Base-by-base conservation (phyloP, 1,140 invertebrate species). In the Laodelphax striatellus region DNA sequence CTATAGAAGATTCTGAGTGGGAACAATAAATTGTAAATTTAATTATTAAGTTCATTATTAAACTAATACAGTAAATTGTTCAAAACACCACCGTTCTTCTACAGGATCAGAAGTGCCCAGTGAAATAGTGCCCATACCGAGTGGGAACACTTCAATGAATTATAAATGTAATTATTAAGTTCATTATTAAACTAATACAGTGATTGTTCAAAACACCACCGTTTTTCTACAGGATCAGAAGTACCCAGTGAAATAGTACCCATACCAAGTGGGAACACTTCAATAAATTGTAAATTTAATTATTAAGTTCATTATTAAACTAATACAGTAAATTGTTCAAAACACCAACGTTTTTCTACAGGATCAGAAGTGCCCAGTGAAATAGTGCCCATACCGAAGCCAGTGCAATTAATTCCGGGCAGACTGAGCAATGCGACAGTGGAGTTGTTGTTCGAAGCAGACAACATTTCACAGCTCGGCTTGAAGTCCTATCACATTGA, bases 361-460 rank as follows among this genome's bases (percentile, higher is more conserved):
- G 71, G 67, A 41, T 52, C 66, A 34, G 64, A 65, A 31, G 57
- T 71, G 2, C 52, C 44, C 28, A 61, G 55, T 17, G 73, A 76
- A 62, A 16, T 76, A 14, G 63, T 76, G 5, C 69, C 72, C 9
- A 63, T 75, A 22, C 69, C 73, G 6, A 63, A 69, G 22, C 43
- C 64, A 14, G 69, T 78, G 6, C 19, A 68, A 5, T 53, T 62
- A 13, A 63, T 75, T 22, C 71, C 72, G 24, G 76, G 76, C 2
- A 65, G 75, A 19, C 60, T 57, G 21, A 71, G 69, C 56, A 54
- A 55, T 28, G 70, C 72, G 0, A 67, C 68, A 0, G 61, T 71
- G 44, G 76, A 78, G 53, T 58, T 80, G 9, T 70, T 79, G 0
- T 79, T 79, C 63, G 52, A 70, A 13, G 78, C 76, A 0, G 60